Evolutionary conservation across 2,113 vertebrate species (phyloP), one percentile per base, ranked within the genome.

Genomic region (Limnothrissa miodon): DNA sequence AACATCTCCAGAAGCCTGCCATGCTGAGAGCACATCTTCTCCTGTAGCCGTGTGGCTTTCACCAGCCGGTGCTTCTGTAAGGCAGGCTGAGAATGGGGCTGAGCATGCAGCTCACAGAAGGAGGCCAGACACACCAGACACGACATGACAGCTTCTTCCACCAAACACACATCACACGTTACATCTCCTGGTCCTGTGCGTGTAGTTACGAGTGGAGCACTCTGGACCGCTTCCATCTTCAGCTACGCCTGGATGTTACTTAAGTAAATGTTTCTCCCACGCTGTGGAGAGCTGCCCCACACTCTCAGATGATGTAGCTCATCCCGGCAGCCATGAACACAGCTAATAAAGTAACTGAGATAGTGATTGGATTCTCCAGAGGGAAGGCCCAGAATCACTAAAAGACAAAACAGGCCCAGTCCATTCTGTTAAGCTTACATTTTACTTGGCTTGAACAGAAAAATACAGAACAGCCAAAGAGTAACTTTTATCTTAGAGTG

Each of bases 31-130:
- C 66, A 74, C 3, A 74, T 74, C 66, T 36, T 33, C 29, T 74
- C 15, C 33, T 74, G 66, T 15, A 74, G 33, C 10, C 33, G 66
- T 74, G 33, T 15, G 33, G 29, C 66, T 74, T 74, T 74, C 3
- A 74, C 66, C 25, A 74, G 66, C 66, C 17, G 15, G 66, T 74
- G 66, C 13, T 17, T 74, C 29, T 74, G 11, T 4, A 74, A 74
- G 29, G 66, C 66, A 36, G 66, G 66, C 4, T 74, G 25, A 36
- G 83, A 44, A 8, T 86, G 87, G 0, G 45, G 74, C 0, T 83
- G 7, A 1, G 86, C 70, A 46, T 85, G 87, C 10, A 23, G 1
- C n/a, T 59, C 46, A 1, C 87, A 88, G 4, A 80, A 86, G 1
- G 83, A 88, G 15, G 15, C 79, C 46, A 56, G 19, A 80, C 85